Evolutionary conservation across 1,140 invertebrate species (phyloP).

Genomic region (Hypsibius dujardini): DNA sequence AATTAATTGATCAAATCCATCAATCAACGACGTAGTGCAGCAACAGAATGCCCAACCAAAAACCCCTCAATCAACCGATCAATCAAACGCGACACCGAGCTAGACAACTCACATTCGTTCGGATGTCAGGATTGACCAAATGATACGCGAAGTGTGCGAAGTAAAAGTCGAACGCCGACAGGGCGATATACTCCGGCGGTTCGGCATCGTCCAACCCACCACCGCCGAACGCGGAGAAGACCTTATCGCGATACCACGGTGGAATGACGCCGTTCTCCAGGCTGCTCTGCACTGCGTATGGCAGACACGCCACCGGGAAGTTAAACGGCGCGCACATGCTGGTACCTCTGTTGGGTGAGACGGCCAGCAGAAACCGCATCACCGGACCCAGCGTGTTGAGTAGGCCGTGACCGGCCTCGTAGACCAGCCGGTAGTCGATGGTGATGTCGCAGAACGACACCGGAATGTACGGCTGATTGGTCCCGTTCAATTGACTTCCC

Average conservation of each 20-base stretch:
- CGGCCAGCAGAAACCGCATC: background rate
- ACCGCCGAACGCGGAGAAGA: background rate
- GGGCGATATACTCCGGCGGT: background rate
- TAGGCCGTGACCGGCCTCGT: background rate
- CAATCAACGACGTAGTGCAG: too few species aligned
- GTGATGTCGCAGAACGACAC: conserved; percentile 12
- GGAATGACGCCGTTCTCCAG: background rate
- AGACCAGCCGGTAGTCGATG: conserved; percentile 1
- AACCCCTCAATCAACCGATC: background rate
- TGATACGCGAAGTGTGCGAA: conserved; percentile 15
- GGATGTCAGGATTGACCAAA: background rate
- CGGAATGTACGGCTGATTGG: background rate
- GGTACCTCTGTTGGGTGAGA: background rate
- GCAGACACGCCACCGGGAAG: background rate
- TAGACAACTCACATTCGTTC: background rate
- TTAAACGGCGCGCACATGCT: background rate
- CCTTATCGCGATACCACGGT: conserved; percentile 3
- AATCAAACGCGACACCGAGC: background rate
- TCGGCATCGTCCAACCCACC: background rate
- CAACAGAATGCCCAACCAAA: too few species aligned
- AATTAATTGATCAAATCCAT: too few species aligned
- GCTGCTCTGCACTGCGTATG: background rate
- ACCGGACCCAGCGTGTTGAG: background rate
- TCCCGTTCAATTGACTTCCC: background rate
- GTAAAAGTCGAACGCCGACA: background rate